These are phyloP conservation scores for Aphodius granarius DNA, from an alignment of 2,888 invertebrate genomes.

Conservation along the genomic window DNA sequence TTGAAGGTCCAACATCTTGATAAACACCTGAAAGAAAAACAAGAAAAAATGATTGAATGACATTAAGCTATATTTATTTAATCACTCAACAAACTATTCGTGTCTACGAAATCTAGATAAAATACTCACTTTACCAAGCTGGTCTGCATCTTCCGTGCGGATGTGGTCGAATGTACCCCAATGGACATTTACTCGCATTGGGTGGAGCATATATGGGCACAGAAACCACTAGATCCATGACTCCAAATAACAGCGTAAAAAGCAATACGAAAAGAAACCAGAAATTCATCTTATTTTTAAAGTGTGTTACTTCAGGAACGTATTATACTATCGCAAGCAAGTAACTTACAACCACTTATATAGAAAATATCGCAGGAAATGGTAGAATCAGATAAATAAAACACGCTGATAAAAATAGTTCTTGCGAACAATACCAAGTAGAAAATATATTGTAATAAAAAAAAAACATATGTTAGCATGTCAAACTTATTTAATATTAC, in stretches of 20 bases:
- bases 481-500: too few species aligned
- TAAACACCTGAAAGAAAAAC: background rate
- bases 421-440: background rate
- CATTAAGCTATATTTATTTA: background rate
- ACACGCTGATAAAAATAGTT: too few species aligned
- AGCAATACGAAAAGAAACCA: constrained; percentile 1
- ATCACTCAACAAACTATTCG: background rate
- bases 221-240: background rate
- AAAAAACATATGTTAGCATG: too few species aligned
- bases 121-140: background rate
- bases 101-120: background rate
- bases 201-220: constrained; percentile 15
- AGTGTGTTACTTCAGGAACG: background rate
- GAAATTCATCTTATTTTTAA: background rate
- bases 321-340: background rate
- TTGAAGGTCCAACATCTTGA: too few species aligned
- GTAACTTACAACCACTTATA: background rate
- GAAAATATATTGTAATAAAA: too few species aligned
- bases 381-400: background rate
- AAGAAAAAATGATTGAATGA: background rate
- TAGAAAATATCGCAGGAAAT: background rate
- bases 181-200: constrained; percentile 1
- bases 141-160: constrained; percentile 8
- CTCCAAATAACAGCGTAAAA: constrained; percentile 6
- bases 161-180: constrained; percentile 14